Percentiles rank a stretch among this genome's conserved stretches.
phyloP scores from a whole-genome alignment of 2,888 invertebrate species.

The Trichacis sp. region DNA sequence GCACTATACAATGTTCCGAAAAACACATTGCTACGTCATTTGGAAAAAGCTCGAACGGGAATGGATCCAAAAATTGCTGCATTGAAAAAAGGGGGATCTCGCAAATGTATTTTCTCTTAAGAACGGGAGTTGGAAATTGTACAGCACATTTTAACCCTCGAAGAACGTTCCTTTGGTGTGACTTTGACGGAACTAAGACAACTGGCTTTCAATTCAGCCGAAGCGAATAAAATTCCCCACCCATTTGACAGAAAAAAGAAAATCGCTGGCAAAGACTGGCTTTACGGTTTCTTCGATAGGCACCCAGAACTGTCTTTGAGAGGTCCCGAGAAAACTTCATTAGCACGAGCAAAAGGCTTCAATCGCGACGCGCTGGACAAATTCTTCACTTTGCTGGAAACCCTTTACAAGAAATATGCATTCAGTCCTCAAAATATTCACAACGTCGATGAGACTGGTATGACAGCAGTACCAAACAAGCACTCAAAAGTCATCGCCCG shows the following conservation, averaged over 20 bases:
- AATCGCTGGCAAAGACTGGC: conserved; percentile 2
- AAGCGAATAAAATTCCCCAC: conserved; percentile 4
- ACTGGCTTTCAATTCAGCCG: conserved; percentile 1
- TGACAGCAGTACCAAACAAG: conserved; percentile 50
- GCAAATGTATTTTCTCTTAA: background rate
- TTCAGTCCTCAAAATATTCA: conserved; percentile 48
- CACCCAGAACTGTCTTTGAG: conserved; percentile 28
- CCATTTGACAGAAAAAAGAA: background rate
- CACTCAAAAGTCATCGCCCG: conserved; percentile 51
- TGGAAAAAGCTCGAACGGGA: background rate
- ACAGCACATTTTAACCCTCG: background rate
- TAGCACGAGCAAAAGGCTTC: conserved; percentile 34
- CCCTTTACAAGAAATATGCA: conserved; percentile 30
- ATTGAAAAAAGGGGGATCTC: background rate
- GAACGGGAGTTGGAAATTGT: background rate
- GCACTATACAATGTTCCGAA: background rate
- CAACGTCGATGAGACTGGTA: conserved; percentile 56
- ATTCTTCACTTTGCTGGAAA: background rate
- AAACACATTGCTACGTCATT: background rate
- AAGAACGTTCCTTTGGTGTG: background rate
- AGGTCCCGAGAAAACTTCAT: conserved; percentile 31
- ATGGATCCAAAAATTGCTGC: background rate
- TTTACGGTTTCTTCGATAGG: background rate
- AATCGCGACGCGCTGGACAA: conserved; percentile 4
- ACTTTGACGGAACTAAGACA: background rate